Evolutionary conservation across 2,797 vertebrate species (phyloP).

Genomic region (Chiroxiphia lanceolata): DNA sequence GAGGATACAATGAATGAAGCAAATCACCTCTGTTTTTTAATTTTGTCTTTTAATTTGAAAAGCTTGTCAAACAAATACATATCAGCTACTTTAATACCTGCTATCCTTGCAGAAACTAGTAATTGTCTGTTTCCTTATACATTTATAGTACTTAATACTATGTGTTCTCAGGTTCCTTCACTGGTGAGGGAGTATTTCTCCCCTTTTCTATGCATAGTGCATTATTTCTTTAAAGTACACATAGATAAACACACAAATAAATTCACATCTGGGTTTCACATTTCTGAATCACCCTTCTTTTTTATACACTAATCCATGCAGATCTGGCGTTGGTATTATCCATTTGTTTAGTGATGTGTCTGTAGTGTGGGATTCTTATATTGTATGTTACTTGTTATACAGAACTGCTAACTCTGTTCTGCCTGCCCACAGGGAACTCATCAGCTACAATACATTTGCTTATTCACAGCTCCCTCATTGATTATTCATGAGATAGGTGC

Average conservation of each 20-base stretch:
- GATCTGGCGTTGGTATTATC: neutral
- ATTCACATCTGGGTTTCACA: neutral
- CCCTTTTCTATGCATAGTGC: neutral
- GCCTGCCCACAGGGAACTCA: conserved; percentile 26
- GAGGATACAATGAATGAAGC: neutral
- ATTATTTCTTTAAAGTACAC: neutral
- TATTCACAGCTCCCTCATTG: conserved; percentile 35
- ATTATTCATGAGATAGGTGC: conserved; percentile 65
- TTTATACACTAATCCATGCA: neutral
- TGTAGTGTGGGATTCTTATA: neutral
- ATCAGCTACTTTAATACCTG: neutral
- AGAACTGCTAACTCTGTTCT: conserved; percentile 19
- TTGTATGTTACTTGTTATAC: conserved; percentile 32
- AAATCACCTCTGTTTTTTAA: neutral
- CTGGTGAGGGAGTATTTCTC: accelerated
- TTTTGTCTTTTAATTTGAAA: neutral
- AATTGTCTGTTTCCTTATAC: neutral
- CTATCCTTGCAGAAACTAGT: neutral
- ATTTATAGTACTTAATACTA: neutral
- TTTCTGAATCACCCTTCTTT: neutral
- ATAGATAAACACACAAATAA: neutral
- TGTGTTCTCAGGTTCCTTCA: neutral
- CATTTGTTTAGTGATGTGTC: neutral
- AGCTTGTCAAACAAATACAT: neutral
- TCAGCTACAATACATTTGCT: conserved; percentile 59